These are phyloP conservation scores for Nyctereutes procyonoides DNA, from an alignment of 2,113 vertebrate genomes.

Conservation along the genomic window DNA sequence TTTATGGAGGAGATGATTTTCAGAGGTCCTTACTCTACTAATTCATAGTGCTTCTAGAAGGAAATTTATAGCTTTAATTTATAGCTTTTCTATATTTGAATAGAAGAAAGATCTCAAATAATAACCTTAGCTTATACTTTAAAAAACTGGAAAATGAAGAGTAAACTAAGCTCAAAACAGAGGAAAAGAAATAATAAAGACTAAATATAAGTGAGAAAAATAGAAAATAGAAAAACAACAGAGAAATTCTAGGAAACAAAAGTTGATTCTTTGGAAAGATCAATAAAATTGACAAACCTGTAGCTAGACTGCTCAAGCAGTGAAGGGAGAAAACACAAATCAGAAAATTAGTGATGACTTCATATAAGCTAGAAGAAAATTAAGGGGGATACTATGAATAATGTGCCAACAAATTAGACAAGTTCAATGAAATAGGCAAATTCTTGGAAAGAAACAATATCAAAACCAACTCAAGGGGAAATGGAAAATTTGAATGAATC, in stretches of 20 bases:
- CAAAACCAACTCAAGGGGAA: background rate
- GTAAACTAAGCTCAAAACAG: background rate
- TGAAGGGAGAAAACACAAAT: background rate
- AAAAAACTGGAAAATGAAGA: background rate
- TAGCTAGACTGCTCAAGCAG: background rate
- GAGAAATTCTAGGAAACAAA: background rate
- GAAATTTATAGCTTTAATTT: background rate
- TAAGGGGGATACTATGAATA: background rate
- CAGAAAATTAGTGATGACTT: background rate
- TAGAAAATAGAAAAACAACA: background rate
- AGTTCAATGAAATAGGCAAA: background rate
- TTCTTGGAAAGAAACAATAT: background rate
- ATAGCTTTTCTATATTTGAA: background rate
- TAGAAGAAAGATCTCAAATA: constrained; percentile 27
- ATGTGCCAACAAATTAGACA: background rate
- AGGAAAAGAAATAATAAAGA: background rate
- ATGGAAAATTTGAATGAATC: background rate
- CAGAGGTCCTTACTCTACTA: background rate
- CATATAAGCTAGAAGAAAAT: background rate
- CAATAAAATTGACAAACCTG: background rate
- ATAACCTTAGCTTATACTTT: background rate
- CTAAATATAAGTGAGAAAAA: background rate
- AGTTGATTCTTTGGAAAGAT: constrained; percentile 3
- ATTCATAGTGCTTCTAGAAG: background rate
- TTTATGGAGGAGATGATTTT: constrained; percentile 19